Conservation (phyloP, 2,797 vertebrate species). For the Pampus argenteus region DNA sequence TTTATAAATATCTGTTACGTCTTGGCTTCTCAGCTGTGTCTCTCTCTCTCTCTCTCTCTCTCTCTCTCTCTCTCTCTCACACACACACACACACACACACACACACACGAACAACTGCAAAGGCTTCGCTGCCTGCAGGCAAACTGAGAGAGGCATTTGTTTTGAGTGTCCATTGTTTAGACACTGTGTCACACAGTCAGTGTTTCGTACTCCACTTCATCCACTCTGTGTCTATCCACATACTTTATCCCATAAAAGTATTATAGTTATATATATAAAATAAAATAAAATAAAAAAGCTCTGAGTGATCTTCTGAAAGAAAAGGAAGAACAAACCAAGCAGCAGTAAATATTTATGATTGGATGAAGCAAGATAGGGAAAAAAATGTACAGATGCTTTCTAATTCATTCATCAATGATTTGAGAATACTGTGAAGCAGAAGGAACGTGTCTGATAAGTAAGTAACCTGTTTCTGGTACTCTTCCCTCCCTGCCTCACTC, state of each 20-base stretch:
- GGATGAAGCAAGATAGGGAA: not conserved
- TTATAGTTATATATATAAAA: conserved; percentile 31
- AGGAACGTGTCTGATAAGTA: conserved; percentile 42
- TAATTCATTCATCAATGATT: conserved; percentile 34
- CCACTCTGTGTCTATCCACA: conserved; percentile 26
- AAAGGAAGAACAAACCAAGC: conserved; percentile 1
- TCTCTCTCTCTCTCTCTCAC: too few relatives aligned
- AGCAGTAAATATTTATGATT: conserved; percentile 16
- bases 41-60: too few relatives aligned
- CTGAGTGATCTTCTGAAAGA: conserved; percentile 6
- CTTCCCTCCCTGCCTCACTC: conserved; percentile 5
- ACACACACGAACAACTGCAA: not conserved
- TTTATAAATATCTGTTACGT: not conserved
- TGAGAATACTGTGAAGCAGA: conserved; percentile 1
- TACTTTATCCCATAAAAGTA: conserved; percentile 38
- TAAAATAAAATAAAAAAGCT: conserved; percentile 15
- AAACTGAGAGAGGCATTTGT: conserved; percentile 42
- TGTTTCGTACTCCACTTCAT: conserved; percentile 36
- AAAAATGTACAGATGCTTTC: not conserved
- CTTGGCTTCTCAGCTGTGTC: too few relatives aligned
- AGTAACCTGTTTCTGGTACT: conserved; percentile 49
- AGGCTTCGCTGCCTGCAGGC: conserved; percentile 39
- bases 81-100: conserved; percentile 16
- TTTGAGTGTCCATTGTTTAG: conserved; percentile 52
- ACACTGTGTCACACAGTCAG: conserved; percentile 29